Base-by-base conservation (phyloP, 2,888 invertebrate species). In the Incurvaria masculella region DNA sequence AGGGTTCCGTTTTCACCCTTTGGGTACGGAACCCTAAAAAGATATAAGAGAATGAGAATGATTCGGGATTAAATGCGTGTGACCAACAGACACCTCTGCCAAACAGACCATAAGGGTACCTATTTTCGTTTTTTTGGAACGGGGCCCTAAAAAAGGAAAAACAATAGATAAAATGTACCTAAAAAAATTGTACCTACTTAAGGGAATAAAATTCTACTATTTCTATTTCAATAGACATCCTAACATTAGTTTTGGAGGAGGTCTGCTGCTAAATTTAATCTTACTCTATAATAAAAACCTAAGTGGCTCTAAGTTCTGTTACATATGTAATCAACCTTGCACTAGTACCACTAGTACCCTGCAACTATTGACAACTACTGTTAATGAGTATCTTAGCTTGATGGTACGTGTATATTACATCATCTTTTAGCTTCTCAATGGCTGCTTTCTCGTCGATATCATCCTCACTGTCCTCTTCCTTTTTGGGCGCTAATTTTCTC, bases 391-490 rank as follows among this genome's bases (percentile, higher is more conserved):
- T 11, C 8, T 11, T 11, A 8, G 8, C 10, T 14, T 11, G 14
- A 27, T 27, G 8, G 8, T 27, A 11, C 14, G 10, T 11, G 8
- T n/a, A n/a, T 67, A 71, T 67, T 55, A 76, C 76, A 64, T 66
- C 63, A 59, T 73, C 75, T 26, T 72, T 72, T 20, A 81, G 80
- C 55, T 76, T 80, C 57, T 86, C 86, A 49, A 84, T 62, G 39
- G 75, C 70, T 57, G 82, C 80, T 3, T 76, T 76, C 21, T 75
- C 65, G 59, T 86, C 83, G 1, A 89, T 64, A 58, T 88, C 88
- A 60, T 89, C 88, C 60, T 86, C 85, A 21, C 81, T 80, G 6
- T 85, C 85, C 26, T 73, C 72, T 5, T 69, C 62, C 6, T 23
- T 44, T 27, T 55, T 45, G 27, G 70, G 66, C 26, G 63, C 60